Conservation (phyloP, 2,888 invertebrate genomes). For the Yponomeuta sedellus region DNA sequence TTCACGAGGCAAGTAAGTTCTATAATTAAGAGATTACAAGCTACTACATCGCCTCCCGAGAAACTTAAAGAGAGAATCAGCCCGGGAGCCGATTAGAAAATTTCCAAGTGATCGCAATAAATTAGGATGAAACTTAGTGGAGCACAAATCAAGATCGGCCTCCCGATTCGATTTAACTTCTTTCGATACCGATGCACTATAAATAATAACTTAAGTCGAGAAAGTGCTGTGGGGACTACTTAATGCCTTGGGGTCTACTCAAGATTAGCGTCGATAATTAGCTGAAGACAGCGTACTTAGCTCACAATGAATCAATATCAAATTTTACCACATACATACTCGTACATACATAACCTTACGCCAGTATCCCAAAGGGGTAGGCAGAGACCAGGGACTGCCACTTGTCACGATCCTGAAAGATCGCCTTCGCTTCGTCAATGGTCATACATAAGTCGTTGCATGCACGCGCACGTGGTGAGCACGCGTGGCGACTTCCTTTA, state of each 20-base stretch:
- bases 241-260: constrained; percentile 14
- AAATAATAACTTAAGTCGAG: constrained; percentile 62
- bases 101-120: constrained; percentile 24
- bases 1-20: constrained; percentile 15
- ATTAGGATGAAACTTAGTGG: constrained; percentile 22
- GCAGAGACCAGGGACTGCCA: too few species aligned
- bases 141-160: constrained; percentile 14
- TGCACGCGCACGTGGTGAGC: too few species aligned
- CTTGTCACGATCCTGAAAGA: too few species aligned
- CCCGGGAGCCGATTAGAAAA: constrained; percentile 19
- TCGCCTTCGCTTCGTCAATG: too few species aligned
- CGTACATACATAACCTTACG: too few species aligned
- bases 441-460: too few species aligned
- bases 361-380: too few species aligned
- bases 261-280: constrained; percentile 33
- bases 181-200: constrained; percentile 26
- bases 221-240: constrained; percentile 41
- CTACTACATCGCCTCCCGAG: not conserved
- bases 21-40: not conserved
- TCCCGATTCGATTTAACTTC: constrained; percentile 17
- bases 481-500: too few species aligned
- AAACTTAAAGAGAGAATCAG: constrained; percentile 4
- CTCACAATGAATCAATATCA: too few species aligned
- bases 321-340: too few species aligned
- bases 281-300: too few species aligned